Base-by-base conservation (phyloP, 2,797 vertebrate genomes). In the Chelmon rostratus region DNA sequence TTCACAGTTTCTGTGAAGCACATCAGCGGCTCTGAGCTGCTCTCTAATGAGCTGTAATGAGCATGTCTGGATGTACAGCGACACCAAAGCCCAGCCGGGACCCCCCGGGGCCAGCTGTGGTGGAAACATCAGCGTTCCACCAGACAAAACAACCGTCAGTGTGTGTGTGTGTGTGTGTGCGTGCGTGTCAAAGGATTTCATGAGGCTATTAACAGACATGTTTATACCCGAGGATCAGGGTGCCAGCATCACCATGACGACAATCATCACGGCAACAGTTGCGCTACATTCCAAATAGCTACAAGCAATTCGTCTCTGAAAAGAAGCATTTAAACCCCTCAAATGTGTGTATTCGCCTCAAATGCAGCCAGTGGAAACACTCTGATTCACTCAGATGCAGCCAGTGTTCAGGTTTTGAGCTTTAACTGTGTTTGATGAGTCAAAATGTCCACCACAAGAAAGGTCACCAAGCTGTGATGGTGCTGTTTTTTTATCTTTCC, bases 201-300 rank as follows among this genome's bases (percentile, higher is more conserved):
- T 0, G 68, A 53, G 49, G 69, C 92, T 93, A 92, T 93, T 92
- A 92, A 91, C 83, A 86, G 91, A 87, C 80, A 63, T 91, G 86
- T 92, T 93, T 88, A 90, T 88, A 53, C 52, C 76, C 4, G 0
- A 4, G 66, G 79, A 73, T 87, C 49, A 59, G 71, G 44, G 61
- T 70, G 18, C 67, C 42, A 40, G 49, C 49, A 21, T 89, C 70
- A 4, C 84, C 82, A 82, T 79, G 87, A 75, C 65, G 3, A 86
- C 86, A 0, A 59, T 58, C 57, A 73, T 67, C 76, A 62, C 58
- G 0, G 25, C 46, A 47, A 47, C n/a, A 13, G 66, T 47, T 59
- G 61, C 13, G 81, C 50, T 25, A 59, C 1, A 52, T 73, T 71
- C 68, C 74, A 37, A n/a, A 76, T 42, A 35, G 38, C 68, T 46